A percentile compares a stretch with the other conserved stretches of the same genome.
phyloP scores from a whole-genome alignment of 2,113 vertebrate genomes.

The Pontoporia blainvillei region DNA sequence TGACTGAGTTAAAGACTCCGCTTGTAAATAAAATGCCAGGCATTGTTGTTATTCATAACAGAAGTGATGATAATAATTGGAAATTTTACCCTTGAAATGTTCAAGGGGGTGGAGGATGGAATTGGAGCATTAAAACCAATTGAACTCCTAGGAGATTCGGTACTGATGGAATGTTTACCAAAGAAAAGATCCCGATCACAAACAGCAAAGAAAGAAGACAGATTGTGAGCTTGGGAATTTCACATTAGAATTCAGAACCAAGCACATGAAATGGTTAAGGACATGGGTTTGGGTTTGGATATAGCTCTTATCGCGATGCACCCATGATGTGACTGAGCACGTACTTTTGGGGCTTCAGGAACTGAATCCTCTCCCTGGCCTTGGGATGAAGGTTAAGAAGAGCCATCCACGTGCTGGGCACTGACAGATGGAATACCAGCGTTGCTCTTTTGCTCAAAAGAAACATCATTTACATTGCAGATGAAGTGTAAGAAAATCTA shows the following conservation, averaged over 20 bases:
- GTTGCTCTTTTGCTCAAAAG: not conserved
- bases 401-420: fast-evolving
- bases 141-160: not conserved
- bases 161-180: not conserved
- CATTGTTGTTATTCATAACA: not conserved
- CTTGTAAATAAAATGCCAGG: not conserved
- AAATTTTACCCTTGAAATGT: not conserved
- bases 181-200: not conserved
- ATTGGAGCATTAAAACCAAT: not conserved
- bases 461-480: not conserved
- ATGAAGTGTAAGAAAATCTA: not conserved
- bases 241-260: not conserved
- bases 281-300: too few relatives aligned
- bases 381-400: not conserved
- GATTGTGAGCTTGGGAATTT: not conserved
- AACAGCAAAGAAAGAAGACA: not conserved
- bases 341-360: not conserved
- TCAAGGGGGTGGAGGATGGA: not conserved
- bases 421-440: not conserved
- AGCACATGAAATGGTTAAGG: not conserved
- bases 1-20: not conserved
- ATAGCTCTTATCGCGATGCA: fast-evolving
- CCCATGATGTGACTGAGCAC: fast-evolving
- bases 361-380: too few relatives aligned
- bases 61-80: not conserved